A percentile compares a stretch with the other conserved stretches of the same genome.
phyloP scores from a whole-genome alignment of 2,888 invertebrate species.

The Deilephila elpenor region DNA sequence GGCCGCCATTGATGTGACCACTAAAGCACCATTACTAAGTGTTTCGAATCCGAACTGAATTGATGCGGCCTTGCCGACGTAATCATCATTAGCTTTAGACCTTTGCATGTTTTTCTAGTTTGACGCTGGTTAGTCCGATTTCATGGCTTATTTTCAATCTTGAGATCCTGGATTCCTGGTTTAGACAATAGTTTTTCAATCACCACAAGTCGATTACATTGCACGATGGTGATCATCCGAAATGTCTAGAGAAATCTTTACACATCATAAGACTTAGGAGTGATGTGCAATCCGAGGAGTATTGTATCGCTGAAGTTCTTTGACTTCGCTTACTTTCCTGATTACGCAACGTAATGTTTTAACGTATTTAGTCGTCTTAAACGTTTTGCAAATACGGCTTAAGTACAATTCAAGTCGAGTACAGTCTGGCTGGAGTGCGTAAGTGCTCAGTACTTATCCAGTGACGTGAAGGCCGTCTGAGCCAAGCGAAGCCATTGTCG shows the following conservation, averaged over 20 bases:
- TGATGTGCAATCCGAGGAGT: too few species aligned
- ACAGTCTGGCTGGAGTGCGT: constrained; percentile 1
- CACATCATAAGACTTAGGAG: too few species aligned
- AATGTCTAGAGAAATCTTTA: too few species aligned
- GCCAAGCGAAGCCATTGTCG: not conserved
- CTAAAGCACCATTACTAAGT: constrained; percentile 37
- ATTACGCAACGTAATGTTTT: not conserved
- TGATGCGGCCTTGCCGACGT: constrained; percentile 11
- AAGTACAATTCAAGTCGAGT: not conserved
- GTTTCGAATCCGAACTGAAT: constrained; percentile 35
- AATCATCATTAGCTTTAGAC: constrained; percentile 8
- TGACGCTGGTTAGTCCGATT: not conserved
- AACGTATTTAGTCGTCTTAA: not conserved
- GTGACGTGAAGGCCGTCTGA: constrained; percentile 4
- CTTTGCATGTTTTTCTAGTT: not conserved
- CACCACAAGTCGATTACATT: too few species aligned
- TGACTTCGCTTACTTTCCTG: not conserved
- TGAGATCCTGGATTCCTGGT: too few species aligned
- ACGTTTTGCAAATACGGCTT: not conserved
- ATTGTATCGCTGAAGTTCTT: too few species aligned
- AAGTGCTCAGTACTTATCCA: constrained; percentile 1
- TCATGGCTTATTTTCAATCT: not conserved
- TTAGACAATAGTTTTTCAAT: too few species aligned
- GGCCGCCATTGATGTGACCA: constrained; percentile 52
- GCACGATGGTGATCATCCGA: too few species aligned